These are phyloP conservation scores for Hylyphantes graminicola DNA, from an alignment of 1,140 invertebrate species.

Conservation along the genomic window DNA sequence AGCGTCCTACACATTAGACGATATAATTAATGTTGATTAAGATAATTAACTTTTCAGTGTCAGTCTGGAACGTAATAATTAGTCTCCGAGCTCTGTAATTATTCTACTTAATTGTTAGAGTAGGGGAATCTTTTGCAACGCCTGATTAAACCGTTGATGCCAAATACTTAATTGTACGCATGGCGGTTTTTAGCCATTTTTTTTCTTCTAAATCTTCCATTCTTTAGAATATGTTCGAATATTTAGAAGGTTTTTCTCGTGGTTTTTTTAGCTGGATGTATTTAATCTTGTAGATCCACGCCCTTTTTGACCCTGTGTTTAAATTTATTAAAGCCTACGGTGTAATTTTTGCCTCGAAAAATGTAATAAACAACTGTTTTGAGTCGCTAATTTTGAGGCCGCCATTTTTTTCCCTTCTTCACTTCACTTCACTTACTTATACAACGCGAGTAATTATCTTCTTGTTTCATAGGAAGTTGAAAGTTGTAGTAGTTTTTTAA, in stretches of 20 bases:
- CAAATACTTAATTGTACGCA: conserved; percentile 51
- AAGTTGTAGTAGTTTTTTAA: no score
- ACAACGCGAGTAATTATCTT: conserved; percentile 41
- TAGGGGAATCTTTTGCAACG: conserved; percentile 1
- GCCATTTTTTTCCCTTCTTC: conserved; percentile 24
- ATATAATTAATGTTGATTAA: conserved; percentile 55
- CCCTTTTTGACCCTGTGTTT: conserved; percentile 38
- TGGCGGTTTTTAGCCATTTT: conserved; percentile 8
- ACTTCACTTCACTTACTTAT: neutral
- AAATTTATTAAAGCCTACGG: conserved; percentile 38
- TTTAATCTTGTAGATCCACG: conserved; percentile 51
- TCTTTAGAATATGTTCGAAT: neutral
- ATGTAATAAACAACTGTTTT: conserved; percentile 47
- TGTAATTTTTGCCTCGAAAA: conserved; percentile 50
- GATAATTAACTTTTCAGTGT: conserved; percentile 56
- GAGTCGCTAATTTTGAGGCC: conserved; percentile 35
- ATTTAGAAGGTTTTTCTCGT: neutral
- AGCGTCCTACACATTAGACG: neutral
- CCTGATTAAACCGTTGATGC: conserved; percentile 41
- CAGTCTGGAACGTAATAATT: conserved; percentile 49
- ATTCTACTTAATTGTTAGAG: conserved; percentile 42
- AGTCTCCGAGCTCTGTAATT: conserved; percentile 46
- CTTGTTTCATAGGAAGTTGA: conserved; percentile 11
- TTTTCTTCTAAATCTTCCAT: conserved; percentile 5
- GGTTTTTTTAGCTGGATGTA: neutral